These are phyloP conservation scores for Troilus luridus DNA, from an alignment of 2,888 invertebrate genomes.

Conservation along the genomic window DNA sequence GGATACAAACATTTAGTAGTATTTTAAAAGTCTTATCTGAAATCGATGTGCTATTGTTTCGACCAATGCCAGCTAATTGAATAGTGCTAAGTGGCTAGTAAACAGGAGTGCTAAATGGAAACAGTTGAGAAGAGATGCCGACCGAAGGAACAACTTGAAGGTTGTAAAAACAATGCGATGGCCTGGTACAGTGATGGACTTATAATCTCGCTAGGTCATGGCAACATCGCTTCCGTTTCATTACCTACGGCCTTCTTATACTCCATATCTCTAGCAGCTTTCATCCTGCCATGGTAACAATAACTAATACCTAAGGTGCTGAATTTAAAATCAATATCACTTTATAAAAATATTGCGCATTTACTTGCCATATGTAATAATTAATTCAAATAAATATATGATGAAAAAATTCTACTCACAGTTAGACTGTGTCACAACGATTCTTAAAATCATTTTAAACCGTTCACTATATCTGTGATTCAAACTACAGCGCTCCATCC, in stretches of 20 bases:
- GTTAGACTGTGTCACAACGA: too few relatives aligned
- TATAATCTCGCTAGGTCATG: conserved; percentile 49
- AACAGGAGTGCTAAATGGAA: neutral
- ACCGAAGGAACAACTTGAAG: neutral
- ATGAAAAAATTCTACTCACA: too few relatives aligned
- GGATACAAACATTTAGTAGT: neutral
- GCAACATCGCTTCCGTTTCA: conserved; percentile 28
- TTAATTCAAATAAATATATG: too few relatives aligned
- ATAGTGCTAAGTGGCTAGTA: neutral
- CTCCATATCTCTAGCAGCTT: neutral
- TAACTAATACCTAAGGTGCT: too few relatives aligned
- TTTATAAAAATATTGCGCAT: too few relatives aligned
- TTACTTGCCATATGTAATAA: too few relatives aligned
- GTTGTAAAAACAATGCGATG: conserved; percentile 33
- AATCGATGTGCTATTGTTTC: neutral
- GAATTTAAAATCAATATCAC: too few relatives aligned
- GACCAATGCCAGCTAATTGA: neutral
- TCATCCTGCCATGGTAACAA: neutral
- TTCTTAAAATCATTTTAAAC: too few relatives aligned
- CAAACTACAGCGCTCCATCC: too few relatives aligned
- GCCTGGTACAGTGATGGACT: neutral
- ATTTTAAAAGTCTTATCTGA: neutral
- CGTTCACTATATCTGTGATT: too few relatives aligned
- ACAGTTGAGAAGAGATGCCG: neutral
- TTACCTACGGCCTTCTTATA: neutral